phyloP scores from a whole-genome alignment of 2,797 vertebrate genomes.

The Catostomus latipinnis region DNA sequence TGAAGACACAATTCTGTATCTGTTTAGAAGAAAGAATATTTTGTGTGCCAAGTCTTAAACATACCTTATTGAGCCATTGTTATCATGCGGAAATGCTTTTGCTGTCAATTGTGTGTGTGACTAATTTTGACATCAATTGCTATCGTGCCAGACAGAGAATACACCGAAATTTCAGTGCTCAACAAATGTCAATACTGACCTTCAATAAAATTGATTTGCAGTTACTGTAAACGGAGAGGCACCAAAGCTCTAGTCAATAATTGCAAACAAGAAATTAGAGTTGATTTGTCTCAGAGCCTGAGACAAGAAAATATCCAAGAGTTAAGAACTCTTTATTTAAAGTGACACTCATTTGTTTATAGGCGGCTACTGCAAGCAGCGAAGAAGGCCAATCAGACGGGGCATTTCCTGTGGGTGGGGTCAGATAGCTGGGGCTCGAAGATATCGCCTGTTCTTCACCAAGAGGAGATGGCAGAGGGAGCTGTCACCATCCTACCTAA shows the following conservation, averaged over 20 bases:
- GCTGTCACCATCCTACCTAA: conserved; percentile 96
- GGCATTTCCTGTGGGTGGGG: conserved; percentile 98
- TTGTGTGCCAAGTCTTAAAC: conserved; percentile 9
- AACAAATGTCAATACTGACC: conserved; percentile 44
- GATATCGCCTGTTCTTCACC: conserved; percentile 90
- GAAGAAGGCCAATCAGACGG: conserved; percentile 93
- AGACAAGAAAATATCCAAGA: not conserved
- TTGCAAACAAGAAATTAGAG: conserved; percentile 34
- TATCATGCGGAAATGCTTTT: conserved; percentile 35
- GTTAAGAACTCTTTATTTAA: conserved; percentile 2
- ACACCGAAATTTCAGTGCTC: conserved; percentile 33
- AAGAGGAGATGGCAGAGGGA: conserved; percentile 95
- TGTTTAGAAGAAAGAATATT: conserved; percentile 27
- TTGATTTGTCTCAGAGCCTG: not conserved
- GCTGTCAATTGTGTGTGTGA: conserved; percentile 33
- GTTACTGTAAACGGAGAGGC: conserved; percentile 51
- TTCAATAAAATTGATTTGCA: conserved; percentile 56
- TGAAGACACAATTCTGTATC: not conserved
- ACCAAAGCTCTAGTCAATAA: conserved; percentile 40
- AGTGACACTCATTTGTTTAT: conserved; percentile 60
- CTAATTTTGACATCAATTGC: conserved; percentile 42
- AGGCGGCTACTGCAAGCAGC: conserved; percentile 92
- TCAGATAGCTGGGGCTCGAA: conserved; percentile 99
- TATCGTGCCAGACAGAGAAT: conserved; percentile 28
- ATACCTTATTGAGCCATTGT: conserved; percentile 35